Evolutionary conservation across 1,140 invertebrate genomes (phyloP), one percentile per base, ranked within the genome.

Genomic region (Caenorhabditis latens): DNA sequence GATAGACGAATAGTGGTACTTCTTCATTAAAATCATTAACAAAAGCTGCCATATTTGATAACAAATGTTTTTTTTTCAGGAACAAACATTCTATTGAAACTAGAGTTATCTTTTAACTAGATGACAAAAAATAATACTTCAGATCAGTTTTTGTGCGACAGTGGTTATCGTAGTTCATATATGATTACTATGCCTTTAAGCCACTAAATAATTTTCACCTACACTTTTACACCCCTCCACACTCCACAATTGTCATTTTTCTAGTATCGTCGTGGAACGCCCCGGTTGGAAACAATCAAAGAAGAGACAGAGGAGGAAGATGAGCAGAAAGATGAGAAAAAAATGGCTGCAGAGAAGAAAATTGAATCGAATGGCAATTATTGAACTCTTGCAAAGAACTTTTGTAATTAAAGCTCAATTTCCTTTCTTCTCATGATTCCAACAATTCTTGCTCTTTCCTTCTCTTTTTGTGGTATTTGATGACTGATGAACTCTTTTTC

Each of bases 241-340:
- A 63, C n/a, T 63, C n/a, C 58, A 6, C 0, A 63, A 32, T 63
- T 63, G 6, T 21, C 14, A 4, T 13, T 24, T 53, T 79, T 79
- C 11, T 46, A 79, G 71, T 79, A 79, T 24, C 71, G 71, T 5
- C 71, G 71, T 14, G 71, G 71, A 21, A 79, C 19, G n/a, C 71
- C 71, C 2, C 71, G 71, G 50, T 79, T 79, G 71, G 71, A 48
- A 79, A 79, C 71, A 21, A 79, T 79, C n/a, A 32, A 79, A 50
- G 71, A 79, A 79, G 46, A 79, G 14, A 46, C 43, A n/a, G 71
- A 79, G 46, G 8, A 79, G 6, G 71, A 24, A 3, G 46, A 79
- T n/a, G 21, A 79, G 2, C 46, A 50, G 7, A 21, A 79, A 79
- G 46, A 2, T 14, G 3, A 0, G 13, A 43, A 71, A 19, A 43